Conservation (phyloP, 1,140 invertebrate species). For the Zaprionus ghesquierei region DNA sequence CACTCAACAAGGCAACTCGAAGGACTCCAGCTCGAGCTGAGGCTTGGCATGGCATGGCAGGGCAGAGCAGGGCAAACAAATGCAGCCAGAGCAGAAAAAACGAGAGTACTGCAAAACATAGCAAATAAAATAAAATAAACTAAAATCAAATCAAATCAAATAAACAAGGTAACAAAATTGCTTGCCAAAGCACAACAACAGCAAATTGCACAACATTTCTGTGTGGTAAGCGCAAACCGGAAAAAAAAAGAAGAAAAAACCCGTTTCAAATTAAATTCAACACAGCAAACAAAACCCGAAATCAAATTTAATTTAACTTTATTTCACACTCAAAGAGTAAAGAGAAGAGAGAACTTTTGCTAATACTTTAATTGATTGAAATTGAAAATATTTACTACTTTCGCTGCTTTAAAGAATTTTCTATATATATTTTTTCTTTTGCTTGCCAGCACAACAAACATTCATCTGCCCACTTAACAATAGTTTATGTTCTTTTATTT, state of each 20-base stretch:
- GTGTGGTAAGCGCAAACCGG: neutral
- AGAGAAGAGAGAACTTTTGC: neutral
- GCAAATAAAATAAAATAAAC: conserved; percentile 4
- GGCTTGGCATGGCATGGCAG: no score
- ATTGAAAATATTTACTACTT: neutral
- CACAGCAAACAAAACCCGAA: neutral
- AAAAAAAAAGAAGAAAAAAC: neutral
- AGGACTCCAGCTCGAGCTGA: neutral
- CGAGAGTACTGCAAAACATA: neutral
- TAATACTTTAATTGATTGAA: neutral
- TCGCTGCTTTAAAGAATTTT: neutral
- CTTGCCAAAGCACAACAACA: conserved; percentile 19
- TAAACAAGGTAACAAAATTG: conserved; percentile 15
- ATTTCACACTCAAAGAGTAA: neutral
- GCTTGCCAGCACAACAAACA: neutral
- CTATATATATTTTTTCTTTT: neutral
- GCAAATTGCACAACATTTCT: conserved; percentile 37
- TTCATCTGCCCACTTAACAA: conserved; percentile 32
- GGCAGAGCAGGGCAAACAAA: conserved; percentile 44
- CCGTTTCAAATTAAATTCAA: neutral
- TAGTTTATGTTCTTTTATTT: conserved; percentile 52
- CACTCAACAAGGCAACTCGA: neutral
- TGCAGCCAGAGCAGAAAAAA: conserved; percentile 47
- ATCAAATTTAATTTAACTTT: neutral
- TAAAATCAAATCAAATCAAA: conserved; percentile 20